phyloP scores from a whole-genome alignment of 2,113 vertebrate genomes.

The Pedetes capensis region DNA sequence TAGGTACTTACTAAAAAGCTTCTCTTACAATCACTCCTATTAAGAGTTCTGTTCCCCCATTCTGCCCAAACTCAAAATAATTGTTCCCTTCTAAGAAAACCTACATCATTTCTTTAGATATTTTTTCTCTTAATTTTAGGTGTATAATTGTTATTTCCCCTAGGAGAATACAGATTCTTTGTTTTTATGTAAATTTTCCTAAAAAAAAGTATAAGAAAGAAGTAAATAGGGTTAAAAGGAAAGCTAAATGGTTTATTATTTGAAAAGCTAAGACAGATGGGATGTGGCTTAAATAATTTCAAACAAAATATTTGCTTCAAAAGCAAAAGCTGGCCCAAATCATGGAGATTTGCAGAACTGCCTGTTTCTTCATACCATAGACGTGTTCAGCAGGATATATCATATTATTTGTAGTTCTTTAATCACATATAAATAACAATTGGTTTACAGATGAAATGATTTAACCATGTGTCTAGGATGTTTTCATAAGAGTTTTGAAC shows the following conservation, averaged over 20 bases:
- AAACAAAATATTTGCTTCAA: neutral
- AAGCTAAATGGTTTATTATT: neutral
- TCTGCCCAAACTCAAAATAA: neutral
- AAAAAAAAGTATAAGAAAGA: neutral
- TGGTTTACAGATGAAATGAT: neutral
- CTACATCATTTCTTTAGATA: neutral
- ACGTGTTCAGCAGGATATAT: neutral
- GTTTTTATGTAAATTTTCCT: no score
- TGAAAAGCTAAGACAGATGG: neutral
- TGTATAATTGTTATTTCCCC: neutral
- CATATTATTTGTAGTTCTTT: neutral
- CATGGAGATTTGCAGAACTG: neutral
- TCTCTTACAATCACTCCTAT: neutral
- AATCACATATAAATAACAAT: neutral
- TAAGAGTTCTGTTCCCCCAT: neutral
- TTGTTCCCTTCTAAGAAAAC: neutral
- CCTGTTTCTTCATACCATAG: no score
- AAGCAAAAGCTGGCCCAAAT: neutral
- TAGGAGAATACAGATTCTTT: neutral
- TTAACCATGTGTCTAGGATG: neutral
- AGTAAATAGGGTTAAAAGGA: neutral
- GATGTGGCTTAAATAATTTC: neutral
- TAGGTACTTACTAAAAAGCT: neutral
- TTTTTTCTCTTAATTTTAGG: neutral
- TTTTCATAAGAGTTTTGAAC: neutral